A percentile compares a stretch with the other conserved stretches of the same genome.
Conservation (phyloP, 2,888 invertebrate species). For the Prosopocoilus inquinatus region DNA sequence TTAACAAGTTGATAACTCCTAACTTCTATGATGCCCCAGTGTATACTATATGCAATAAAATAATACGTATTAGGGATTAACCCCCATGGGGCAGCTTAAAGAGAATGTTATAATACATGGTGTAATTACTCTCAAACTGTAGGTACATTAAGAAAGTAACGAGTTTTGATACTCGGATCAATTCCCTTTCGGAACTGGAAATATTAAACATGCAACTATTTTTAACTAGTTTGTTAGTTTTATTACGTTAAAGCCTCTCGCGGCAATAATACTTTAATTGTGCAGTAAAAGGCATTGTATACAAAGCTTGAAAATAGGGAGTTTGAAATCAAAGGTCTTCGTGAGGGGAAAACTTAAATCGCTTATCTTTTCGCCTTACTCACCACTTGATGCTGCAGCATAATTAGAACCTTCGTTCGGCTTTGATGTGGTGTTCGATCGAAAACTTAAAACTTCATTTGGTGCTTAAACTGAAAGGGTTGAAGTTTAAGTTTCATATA, state of each 20-base stretch:
- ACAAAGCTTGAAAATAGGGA: not conserved
- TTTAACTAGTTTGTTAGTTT: no score
- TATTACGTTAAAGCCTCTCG: no score
- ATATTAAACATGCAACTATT: no score
- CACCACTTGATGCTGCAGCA: conserved; percentile 8
- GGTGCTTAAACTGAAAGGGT: conserved; percentile 12
- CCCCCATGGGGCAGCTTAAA: conserved; percentile 7
- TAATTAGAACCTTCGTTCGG: conserved; percentile 10
- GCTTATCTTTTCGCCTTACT: conserved; percentile 9
- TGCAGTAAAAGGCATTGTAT: not conserved
- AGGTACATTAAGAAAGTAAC: no score
- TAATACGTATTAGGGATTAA: conserved; percentile 17
- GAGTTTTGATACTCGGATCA: no score
- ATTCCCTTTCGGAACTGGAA: no score
- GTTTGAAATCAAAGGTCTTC: not conserved
- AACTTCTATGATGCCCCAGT: conserved; percentile 18
- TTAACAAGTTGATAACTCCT: conserved; percentile 20
- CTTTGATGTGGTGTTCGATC: conserved; percentile 24
- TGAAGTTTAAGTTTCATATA: not conserved
- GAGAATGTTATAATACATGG: no score
- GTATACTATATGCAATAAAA: conserved; percentile 18
- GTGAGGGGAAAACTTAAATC: conserved; percentile 5
- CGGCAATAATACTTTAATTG: not conserved
- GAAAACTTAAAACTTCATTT: conserved; percentile 23
- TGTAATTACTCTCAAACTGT: no score